phyloP scores from a whole-genome alignment of 1,140 invertebrate genomes.

The Phenacoccus solenopsis region DNA sequence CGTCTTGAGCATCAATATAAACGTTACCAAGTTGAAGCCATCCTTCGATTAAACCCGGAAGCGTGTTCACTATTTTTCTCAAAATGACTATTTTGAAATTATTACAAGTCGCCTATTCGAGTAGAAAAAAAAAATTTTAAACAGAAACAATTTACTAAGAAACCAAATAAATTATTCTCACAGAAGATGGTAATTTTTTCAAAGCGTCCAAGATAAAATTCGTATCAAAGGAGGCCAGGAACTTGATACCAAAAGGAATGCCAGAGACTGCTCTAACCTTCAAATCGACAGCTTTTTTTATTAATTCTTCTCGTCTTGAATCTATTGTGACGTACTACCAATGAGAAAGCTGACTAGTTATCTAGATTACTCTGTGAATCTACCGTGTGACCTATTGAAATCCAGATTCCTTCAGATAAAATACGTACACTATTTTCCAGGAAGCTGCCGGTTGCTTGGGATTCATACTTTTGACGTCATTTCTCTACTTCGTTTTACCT shows the following conservation, averaged over 20 bases:
- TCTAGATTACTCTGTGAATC: too few species aligned
- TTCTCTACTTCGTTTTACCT: too few species aligned
- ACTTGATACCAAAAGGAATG: constrained; percentile 57
- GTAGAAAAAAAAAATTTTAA: too few species aligned
- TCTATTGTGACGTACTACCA: too few species aligned
- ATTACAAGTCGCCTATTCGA: background rate
- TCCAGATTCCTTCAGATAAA: too few species aligned
- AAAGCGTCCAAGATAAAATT: constrained; percentile 71
- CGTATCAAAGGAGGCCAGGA: constrained; percentile 65
- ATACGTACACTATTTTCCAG: too few species aligned
- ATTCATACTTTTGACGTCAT: too few species aligned
- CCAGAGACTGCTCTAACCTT: constrained; percentile 49
- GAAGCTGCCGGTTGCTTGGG: too few species aligned
- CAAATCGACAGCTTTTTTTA: constrained; percentile 56
- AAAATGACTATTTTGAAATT: constrained; percentile 32
- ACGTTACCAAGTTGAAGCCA: constrained; percentile 37
- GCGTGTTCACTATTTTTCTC: constrained; percentile 58
- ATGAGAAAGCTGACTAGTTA: too few species aligned
- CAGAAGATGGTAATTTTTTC: constrained; percentile 23
- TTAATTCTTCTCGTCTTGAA: constrained; percentile 37
- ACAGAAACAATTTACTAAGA: background rate
- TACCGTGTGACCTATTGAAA: too few species aligned
- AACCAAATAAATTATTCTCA: too few species aligned
- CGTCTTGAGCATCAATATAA: constrained; percentile 54
- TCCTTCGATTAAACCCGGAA: constrained; percentile 64